Percentiles rank a stretch among this genome's conserved stretches.
Conservation (phyloP, 2,113 vertebrate genomes). For the Tachysurus vachellii region DNA sequence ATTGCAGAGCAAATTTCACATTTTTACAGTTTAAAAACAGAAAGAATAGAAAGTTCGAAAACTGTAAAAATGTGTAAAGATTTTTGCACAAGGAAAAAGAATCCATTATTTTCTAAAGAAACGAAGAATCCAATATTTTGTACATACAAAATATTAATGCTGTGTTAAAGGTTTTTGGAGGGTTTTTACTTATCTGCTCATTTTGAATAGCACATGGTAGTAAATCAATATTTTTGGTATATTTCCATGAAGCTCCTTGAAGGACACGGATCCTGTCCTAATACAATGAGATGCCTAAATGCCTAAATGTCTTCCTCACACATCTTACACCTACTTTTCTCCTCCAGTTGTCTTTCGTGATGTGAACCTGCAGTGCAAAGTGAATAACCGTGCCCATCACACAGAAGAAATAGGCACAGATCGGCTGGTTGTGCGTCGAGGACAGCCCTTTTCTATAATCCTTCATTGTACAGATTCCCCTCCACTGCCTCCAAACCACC, state of each 20-base stretch:
- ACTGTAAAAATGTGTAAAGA: background rate
- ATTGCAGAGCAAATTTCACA: background rate
- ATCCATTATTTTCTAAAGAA: no score
- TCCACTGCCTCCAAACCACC: conserved; percentile 63
- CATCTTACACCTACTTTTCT: background rate
- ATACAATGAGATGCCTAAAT: background rate
- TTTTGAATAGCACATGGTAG: background rate
- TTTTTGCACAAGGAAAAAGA: background rate
- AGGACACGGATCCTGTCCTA: background rate
- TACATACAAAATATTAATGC: background rate
- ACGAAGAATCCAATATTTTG: background rate
- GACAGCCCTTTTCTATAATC: conserved; percentile 76
- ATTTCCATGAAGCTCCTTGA: background rate
- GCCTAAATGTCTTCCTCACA: background rate
- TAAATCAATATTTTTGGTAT: background rate
- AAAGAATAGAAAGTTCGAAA: background rate
- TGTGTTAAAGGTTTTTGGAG: background rate
- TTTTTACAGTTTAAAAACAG: background rate
- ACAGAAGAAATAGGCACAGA: conserved; percentile 76
- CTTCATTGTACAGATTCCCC: conserved; percentile 67
- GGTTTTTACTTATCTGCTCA: background rate
- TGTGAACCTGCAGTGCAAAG: conserved; percentile 67
- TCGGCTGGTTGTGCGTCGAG: conserved; percentile 76
- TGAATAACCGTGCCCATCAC: conserved; percentile 78
- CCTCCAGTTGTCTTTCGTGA: conserved; percentile 56